Conservation (phyloP, 2,113 vertebrate genomes). For the Myotis brandtii region DNA sequence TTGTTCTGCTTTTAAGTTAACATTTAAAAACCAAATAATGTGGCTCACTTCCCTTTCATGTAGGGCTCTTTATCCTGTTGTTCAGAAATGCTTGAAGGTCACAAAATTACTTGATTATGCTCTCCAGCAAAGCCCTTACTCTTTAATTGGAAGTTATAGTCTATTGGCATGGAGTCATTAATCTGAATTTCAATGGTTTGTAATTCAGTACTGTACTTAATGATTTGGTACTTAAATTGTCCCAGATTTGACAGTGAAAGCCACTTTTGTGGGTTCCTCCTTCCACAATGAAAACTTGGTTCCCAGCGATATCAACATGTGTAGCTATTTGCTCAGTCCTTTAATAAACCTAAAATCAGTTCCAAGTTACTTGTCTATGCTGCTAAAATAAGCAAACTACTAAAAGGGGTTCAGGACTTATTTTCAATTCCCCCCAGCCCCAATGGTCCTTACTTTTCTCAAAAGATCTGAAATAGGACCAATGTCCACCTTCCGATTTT, state of each 20-base stretch:
- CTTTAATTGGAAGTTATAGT: not conserved
- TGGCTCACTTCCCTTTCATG: not conserved
- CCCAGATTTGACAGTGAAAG: not conserved
- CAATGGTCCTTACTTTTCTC: not conserved
- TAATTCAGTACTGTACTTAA: not conserved
- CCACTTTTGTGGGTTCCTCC: not conserved
- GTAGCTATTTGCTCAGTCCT: not conserved
- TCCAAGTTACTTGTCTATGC: not conserved
- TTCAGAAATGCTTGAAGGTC: not conserved
- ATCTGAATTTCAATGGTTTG: not conserved
- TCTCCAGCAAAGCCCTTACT: not conserved
- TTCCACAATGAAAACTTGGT: not conserved
- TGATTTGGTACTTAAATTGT: not conserved
- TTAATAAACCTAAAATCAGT: not conserved
- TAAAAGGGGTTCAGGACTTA: not conserved
- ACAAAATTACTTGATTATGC: not conserved
- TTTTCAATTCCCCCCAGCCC: not conserved
- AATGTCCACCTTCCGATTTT: not conserved
- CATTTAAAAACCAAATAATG: not conserved
- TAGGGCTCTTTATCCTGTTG: not conserved
- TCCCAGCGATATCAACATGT: not conserved
- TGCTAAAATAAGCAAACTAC: not conserved
- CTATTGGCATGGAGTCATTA: not conserved
- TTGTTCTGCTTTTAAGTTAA: constrained; percentile 3
- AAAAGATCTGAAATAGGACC: not conserved